phyloP scores from a whole-genome alignment of 2,797 vertebrate species.

The Arrhamphus sclerolepis region DNA sequence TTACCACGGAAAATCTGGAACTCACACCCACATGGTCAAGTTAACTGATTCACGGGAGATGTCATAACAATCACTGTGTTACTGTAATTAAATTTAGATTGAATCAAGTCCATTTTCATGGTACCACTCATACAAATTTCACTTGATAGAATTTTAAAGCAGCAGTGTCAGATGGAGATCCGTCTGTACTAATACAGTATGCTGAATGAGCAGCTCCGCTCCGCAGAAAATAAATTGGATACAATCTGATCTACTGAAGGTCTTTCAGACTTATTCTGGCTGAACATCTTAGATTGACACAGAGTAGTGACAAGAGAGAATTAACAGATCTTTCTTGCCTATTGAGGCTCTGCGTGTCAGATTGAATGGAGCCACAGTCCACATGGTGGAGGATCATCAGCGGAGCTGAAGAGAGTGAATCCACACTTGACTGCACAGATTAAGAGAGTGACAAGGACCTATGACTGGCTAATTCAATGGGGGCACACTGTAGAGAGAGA shows the following conservation, averaged over 20 bases:
- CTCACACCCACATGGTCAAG: slow-evolving; percentile 56
- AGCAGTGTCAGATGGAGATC: slow-evolving; percentile 63
- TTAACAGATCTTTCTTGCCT: slow-evolving; percentile 68
- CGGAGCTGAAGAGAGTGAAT: slow-evolving; percentile 72
- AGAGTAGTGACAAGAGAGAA: slow-evolving; percentile 59
- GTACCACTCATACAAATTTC: slow-evolving; percentile 60
- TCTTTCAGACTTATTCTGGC: slow-evolving; percentile 65
- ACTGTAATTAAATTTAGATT: slow-evolving; percentile 73
- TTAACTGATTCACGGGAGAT: slow-evolving; percentile 68
- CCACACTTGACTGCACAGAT: slow-evolving; percentile 77
- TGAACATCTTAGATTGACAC: slow-evolving; percentile 74
- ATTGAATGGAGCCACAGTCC: slow-evolving; percentile 65
- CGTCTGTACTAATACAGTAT: slow-evolving; percentile 60
- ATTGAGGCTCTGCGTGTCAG: slow-evolving; percentile 66
- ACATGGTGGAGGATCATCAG: slow-evolving; percentile 69
- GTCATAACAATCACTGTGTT: slow-evolving; percentile 62
- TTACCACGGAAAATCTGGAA: slow-evolving; percentile 36
- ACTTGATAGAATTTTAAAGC: slow-evolving; percentile 64
- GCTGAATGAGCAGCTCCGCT: slow-evolving; percentile 64
- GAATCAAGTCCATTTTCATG: slow-evolving; percentile 71
- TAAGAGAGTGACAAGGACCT: slow-evolving; percentile 78
- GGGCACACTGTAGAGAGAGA: slow-evolving; percentile 59
- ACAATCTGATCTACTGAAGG: slow-evolving; percentile 63
- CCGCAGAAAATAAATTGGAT: slow-evolving; percentile 69
- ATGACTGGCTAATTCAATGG: slow-evolving; percentile 78